Evolutionary conservation across 2,888 invertebrate genomes (phyloP).

Genomic region (Tolmerus cingulatus): DNA sequence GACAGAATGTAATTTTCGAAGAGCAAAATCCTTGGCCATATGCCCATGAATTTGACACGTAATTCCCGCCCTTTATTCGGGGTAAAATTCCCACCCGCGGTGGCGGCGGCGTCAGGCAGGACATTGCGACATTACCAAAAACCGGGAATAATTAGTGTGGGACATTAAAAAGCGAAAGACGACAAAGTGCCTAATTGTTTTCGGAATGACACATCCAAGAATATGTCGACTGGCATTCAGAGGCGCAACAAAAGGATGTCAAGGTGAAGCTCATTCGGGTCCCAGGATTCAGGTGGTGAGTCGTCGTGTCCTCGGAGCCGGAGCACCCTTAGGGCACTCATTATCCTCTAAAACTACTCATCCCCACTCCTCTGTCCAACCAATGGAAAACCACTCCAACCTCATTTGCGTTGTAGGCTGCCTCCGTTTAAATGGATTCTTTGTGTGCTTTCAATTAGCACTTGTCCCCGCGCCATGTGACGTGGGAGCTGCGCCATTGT

Average conservation of each 20-base stretch:
- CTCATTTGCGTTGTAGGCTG: background rate
- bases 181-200: constrained; percentile 11
- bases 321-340: background rate
- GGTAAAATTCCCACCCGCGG: background rate
- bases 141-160: background rate
- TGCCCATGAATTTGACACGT: background rate
- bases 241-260: background rate
- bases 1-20: background rate
- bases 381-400: background rate
- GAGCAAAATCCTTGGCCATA: background rate
- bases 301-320: background rate
- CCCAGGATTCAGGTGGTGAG: background rate
- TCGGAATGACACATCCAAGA: background rate
- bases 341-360: constrained; percentile 2
- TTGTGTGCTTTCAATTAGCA: background rate
- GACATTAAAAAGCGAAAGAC: background rate
- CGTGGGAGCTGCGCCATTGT: background rate
- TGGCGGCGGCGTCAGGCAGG: background rate
- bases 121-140: background rate
- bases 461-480: background rate
- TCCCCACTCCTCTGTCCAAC: background rate
- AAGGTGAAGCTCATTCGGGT: background rate
- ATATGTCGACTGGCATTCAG: background rate
- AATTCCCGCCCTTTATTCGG: background rate
- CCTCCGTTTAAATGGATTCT: background rate